A percentile compares a stretch with the other conserved stretches of the same genome.
These are phyloP conservation scores for Petroica traversi DNA, from an alignment of 2,113 vertebrate species.

Conservation along the genomic window DNA sequence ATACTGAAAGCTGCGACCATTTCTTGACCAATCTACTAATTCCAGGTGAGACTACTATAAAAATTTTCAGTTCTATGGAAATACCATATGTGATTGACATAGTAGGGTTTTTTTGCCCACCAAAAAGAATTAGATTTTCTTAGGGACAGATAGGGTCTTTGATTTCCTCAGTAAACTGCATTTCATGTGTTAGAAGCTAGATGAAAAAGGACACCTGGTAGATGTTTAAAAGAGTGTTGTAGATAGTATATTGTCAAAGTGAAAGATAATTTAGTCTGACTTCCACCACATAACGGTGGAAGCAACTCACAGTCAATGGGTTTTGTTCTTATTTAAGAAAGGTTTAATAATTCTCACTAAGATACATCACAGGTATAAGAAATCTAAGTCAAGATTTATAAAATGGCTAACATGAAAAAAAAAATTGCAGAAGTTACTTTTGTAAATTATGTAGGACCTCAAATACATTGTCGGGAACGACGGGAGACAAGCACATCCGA, in stretches of 20 bases:
- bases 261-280: slow-evolving; percentile 38
- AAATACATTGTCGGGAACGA: no score
- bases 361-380: background rate
- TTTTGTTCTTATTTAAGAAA: slow-evolving; percentile 15
- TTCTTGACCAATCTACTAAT: background rate
- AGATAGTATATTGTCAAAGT: background rate
- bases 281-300: background rate
- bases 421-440: background rate
- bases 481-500: no score
- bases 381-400: background rate
- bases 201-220: background rate
- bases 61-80: background rate
- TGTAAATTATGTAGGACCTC: background rate
- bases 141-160: background rate
- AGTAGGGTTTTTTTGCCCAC: background rate
- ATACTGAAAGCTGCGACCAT: background rate
- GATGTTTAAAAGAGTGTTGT: background rate
- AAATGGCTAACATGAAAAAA: background rate
- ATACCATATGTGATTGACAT: background rate
- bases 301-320: background rate
- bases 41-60: background rate
- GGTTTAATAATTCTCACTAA: slow-evolving; percentile 12
- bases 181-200: slow-evolving; percentile 18
- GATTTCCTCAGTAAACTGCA: background rate
- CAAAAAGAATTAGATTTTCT: background rate